Evolutionary conservation across 2,113 vertebrate species (phyloP).

Genomic region (Aegotheles bennettii): DNA sequence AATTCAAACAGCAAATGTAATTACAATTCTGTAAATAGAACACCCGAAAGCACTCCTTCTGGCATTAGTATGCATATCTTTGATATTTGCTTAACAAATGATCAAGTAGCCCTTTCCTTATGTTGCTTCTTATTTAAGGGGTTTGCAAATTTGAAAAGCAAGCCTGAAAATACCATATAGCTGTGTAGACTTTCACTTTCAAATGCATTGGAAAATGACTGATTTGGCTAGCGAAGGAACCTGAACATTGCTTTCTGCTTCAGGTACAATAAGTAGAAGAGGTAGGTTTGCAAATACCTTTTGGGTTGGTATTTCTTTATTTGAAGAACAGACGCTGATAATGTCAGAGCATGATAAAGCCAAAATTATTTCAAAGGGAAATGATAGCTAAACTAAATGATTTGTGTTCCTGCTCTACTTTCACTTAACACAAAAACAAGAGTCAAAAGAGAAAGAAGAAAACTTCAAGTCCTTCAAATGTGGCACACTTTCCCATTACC

Average conservation of each 20-base stretch:
- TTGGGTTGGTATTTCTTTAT: background rate
- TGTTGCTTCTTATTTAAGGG: slow-evolving; percentile 44
- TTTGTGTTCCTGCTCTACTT: background rate
- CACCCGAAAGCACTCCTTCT: slow-evolving; percentile 61
- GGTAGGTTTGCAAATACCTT: background rate
- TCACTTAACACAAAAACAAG: background rate
- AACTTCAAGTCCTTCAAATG: background rate
- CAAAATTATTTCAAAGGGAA: background rate
- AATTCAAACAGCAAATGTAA: slow-evolving; percentile 71
- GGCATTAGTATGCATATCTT: slow-evolving; percentile 47
- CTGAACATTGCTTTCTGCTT: background rate
- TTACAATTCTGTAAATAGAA: slow-evolving; percentile 69
- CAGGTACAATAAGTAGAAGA: background rate
- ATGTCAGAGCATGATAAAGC: background rate
- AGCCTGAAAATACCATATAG: background rate
- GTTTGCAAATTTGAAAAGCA: slow-evolving; percentile 9
- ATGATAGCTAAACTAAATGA: background rate
- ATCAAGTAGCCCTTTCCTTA: slow-evolving; percentile 38
- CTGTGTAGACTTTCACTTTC: background rate
- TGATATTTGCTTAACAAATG: slow-evolving; percentile 67
- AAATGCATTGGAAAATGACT: background rate
- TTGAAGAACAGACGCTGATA: background rate
- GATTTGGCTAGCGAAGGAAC: background rate
- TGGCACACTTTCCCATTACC: background rate
- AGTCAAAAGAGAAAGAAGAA: background rate